Conservation (phyloP, 2,113 vertebrate genomes). For the Globicephala melas region DNA sequence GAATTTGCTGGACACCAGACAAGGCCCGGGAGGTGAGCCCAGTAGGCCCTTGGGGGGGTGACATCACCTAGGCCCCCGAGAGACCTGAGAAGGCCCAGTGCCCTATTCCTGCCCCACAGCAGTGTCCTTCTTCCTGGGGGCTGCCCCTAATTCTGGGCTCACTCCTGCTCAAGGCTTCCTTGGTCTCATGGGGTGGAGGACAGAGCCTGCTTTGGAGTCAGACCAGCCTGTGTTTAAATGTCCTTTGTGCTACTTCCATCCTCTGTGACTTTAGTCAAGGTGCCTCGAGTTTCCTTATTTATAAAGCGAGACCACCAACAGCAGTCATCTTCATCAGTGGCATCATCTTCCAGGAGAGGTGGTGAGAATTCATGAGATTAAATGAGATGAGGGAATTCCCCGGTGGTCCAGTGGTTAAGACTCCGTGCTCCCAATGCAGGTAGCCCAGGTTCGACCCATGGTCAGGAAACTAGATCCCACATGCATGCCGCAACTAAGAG, state of each 20-base stretch:
- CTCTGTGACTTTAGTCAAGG: not conserved
- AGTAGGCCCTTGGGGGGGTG: not conserved
- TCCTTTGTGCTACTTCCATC: not conserved
- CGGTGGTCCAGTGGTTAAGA: no score
- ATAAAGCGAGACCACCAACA: not conserved
- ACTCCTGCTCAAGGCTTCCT: not conserved
- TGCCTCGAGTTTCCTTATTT: not conserved
- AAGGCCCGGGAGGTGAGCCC: not conserved
- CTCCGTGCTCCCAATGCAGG: no score
- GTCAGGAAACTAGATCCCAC: no score
- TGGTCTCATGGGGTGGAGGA: not conserved
- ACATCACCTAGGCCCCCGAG: not conserved
- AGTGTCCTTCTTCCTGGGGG: not conserved
- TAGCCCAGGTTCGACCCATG: no score
- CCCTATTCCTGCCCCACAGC: conserved; percentile 85
- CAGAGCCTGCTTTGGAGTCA: not conserved
- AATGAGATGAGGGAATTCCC: not conserved
- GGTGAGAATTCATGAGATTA: no score
- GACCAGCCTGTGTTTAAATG: not conserved
- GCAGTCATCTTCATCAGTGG: not conserved
- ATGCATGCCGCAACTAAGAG: no score
- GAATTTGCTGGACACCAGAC: not conserved
- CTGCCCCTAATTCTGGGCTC: not conserved
- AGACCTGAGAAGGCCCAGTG: conserved; percentile 80
- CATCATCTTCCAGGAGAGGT: not conserved